Evolutionary conservation across 2,888 invertebrate species (phyloP).

Genomic region (Mimumesa dahlbomi): DNA sequence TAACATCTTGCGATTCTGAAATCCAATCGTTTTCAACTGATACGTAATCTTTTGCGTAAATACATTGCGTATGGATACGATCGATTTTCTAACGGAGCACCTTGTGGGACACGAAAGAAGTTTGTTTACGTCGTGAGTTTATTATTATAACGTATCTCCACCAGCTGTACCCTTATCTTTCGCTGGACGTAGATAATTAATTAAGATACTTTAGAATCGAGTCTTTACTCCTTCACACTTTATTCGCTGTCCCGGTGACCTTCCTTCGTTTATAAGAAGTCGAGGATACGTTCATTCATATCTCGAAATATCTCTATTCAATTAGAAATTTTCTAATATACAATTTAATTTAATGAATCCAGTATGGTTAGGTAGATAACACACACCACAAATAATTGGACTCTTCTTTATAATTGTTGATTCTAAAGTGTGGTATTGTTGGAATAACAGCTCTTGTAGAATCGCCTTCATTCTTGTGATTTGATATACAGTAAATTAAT

Average conservation of each 20-base stretch:
- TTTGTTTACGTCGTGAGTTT: slow-evolving; percentile 20
- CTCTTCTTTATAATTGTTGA: no score
- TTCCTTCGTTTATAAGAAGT: no score
- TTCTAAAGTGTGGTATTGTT: no score
- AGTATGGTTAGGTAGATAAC: no score
- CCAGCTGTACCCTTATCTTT: slow-evolving; percentile 36
- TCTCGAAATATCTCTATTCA: no score
- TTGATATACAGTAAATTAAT: no score
- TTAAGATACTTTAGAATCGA: slow-evolving; percentile 37
- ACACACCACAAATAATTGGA: no score
- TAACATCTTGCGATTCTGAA: slow-evolving; percentile 32
- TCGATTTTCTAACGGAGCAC: slow-evolving; percentile 16
- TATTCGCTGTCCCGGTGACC: slow-evolving; percentile 15
- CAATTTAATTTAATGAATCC: no score
- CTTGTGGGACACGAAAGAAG: slow-evolving; percentile 3
- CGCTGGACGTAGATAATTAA: slow-evolving; percentile 30
- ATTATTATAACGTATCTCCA: slow-evolving; percentile 22
- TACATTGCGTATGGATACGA: slow-evolving; percentile 14
- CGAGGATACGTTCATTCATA: no score
- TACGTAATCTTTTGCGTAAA: slow-evolving; percentile 33
- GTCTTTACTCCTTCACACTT: slow-evolving; percentile 1
- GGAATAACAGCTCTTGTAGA: no score
- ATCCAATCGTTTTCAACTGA: slow-evolving; percentile 31
- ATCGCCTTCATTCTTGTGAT: no score
- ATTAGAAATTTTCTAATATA: no score